phyloP scores from a whole-genome alignment of 2,888 invertebrate genomes.

The Cosmorhoe ocellata region DNA sequence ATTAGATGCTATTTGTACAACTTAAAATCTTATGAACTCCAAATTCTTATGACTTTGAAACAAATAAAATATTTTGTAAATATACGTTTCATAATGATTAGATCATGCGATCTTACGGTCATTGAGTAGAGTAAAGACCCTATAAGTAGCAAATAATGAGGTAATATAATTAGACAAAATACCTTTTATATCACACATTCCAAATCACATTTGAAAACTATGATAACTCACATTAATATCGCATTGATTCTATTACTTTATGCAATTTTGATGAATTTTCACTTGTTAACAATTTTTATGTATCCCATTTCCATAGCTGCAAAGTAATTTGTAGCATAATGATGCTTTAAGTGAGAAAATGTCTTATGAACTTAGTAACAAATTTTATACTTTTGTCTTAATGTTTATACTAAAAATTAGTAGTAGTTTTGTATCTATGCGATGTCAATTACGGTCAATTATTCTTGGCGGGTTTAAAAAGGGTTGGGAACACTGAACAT shows the following conservation, averaged over 20 bases:
- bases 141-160: conserved; percentile 38
- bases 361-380: conserved; percentile 78
- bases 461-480: conserved; percentile 53
- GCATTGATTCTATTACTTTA: conserved; percentile 14
- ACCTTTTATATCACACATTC: conserved; percentile 1
- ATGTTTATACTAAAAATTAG: conserved; percentile 66
- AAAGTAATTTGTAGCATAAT: conserved; percentile 65
- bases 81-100: conserved; percentile 67
- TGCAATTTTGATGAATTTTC: conserved; percentile 27
- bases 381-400: conserved; percentile 68
- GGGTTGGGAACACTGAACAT: conserved; percentile 39
- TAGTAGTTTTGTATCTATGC: conserved; percentile 60
- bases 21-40: conserved; percentile 78
- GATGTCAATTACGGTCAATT: conserved; percentile 78
- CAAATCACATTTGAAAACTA: conserved; percentile 13
- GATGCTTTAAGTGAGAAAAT: conserved; percentile 77
- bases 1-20: conserved; percentile 77
- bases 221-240: conserved; percentile 5
- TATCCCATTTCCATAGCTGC: conserved; percentile 34
- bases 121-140: conserved; percentile 56
- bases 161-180: conserved; percentile 4
- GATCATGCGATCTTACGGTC: conserved; percentile 51
- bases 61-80: conserved; percentile 77
- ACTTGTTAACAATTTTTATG: not conserved
- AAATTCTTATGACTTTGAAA: conserved; percentile 79